Conservation (phyloP, 2,113 vertebrate genomes). For the Passer domesticus region DNA sequence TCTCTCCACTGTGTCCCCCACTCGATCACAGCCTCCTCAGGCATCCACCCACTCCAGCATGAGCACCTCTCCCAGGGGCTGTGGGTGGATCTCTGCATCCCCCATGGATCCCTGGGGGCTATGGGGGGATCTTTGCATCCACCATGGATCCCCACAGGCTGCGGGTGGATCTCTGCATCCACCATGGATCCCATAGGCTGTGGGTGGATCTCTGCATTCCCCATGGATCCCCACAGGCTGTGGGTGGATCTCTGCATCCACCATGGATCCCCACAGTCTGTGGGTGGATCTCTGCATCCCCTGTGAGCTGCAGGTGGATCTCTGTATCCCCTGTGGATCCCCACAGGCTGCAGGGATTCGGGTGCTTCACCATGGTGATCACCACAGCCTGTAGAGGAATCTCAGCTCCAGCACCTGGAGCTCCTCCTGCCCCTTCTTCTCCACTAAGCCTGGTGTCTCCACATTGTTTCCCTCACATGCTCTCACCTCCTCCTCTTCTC, state of each 20-base stretch:
- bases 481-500: neutral
- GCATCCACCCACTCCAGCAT: accelerated
- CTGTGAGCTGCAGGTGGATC: no score
- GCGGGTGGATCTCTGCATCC: neutral
- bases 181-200: accelerated
- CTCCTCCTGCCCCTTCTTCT: neutral
- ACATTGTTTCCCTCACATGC: neutral
- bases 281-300: no score
- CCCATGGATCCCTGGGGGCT: accelerated
- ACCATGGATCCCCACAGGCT: accelerated
- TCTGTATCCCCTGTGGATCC: no score
- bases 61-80: neutral
- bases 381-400: neutral
- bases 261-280: neutral
- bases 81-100: neutral
- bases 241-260: neutral
- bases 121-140: no score
- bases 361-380: neutral
- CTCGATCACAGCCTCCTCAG: neutral
- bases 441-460: neutral
- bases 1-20: neutral
- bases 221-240: no score
- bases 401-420: neutral
- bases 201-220: neutral
- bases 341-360: neutral